Evolutionary conservation across 2,888 invertebrate species (phyloP), one percentile per base, ranked within the genome.

Genomic region (Rhyacophila evoluta): DNA sequence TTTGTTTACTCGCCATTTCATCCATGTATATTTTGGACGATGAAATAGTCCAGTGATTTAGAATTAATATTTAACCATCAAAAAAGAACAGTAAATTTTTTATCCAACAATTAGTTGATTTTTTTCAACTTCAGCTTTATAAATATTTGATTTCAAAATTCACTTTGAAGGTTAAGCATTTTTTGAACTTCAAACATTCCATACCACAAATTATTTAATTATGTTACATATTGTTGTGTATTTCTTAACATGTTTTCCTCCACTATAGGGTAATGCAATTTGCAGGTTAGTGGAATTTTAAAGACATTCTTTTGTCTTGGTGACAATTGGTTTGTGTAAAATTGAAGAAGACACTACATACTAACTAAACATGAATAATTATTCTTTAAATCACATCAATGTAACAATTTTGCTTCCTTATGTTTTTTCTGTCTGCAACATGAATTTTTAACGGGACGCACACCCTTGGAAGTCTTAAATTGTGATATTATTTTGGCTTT

Each of bases 271-370:
- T 73, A 72, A 27, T 78, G 74, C 55, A 55, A 67, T 36, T 38
- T 71, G 38, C 78, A 78, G 78, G 78, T 78, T 78, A 78, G 78
- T 78, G 78, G 70, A 72, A 39, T 37, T 41, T 25, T 39, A 72
- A 37, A 37, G 72, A 37, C 25, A 36, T 36, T 72, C 12, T 72
- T 72, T 72, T 72, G 55, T 55, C 55, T 55, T 19, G 55, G 55
- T 55, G 55, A 55, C 55, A 8, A 55, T 55, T 55, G 55, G 55
- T 55, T 55, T 55, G 55, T 25, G 1, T 19, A 55, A 55, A 55
- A 33, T n/a, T n/a, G n/a, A n/a, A 19, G 19, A 55, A 55, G 19
- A 55, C 19, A 19, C 55, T 25, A 25, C 55, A 55, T 55, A 55
- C 55, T 55, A 55, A 55, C 55, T 55, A 55, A 6, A 55, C 55